Percentiles rank a stretch among this genome's conserved stretches.
phyloP scores from a whole-genome alignment of 2,113 vertebrate genomes.

The Halcyon senegalensis region DNA sequence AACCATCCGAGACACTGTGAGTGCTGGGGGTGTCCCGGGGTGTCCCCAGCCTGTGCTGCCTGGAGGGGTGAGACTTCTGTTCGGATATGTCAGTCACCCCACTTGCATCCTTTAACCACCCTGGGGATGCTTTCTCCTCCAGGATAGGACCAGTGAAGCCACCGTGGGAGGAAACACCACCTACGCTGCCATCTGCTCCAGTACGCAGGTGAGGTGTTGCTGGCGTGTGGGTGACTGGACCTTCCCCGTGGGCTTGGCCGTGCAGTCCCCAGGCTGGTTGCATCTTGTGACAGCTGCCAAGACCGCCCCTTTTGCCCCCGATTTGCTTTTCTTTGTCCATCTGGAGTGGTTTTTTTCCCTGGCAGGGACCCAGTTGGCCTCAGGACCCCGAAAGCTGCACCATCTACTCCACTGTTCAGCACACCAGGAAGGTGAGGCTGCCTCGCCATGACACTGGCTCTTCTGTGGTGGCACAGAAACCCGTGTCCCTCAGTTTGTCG shows the following conservation, averaged over 20 bases:
- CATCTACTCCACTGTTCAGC: neutral
- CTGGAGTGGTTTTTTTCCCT: accelerated
- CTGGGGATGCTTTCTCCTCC: neutral
- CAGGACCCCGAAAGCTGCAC: neutral
- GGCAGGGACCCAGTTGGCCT: accelerated
- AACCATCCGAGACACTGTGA: accelerated
- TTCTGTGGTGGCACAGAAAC: accelerated
- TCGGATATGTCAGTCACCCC: neutral
- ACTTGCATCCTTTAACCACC: neutral
- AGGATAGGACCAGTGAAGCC: neutral
- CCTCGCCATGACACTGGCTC: accelerated
- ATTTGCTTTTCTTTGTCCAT: accelerated
- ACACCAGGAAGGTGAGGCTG: neutral
- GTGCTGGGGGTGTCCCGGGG: neutral
- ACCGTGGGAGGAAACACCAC: accelerated
- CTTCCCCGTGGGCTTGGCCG: neutral
- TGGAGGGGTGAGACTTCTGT: neutral
- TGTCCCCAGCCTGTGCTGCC: accelerated
- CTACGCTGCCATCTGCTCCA: neutral
- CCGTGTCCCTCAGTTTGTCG: accelerated
- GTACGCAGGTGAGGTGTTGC: neutral
- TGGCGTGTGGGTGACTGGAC: accelerated
- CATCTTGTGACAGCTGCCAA: neutral
- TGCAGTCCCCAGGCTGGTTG: too few species aligned
- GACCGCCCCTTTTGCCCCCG: neutral